Evolutionary conservation across 2,797 vertebrate species (phyloP), one percentile per base, ranked within the genome.

Genomic region (Benthosema pterotum): DNA sequence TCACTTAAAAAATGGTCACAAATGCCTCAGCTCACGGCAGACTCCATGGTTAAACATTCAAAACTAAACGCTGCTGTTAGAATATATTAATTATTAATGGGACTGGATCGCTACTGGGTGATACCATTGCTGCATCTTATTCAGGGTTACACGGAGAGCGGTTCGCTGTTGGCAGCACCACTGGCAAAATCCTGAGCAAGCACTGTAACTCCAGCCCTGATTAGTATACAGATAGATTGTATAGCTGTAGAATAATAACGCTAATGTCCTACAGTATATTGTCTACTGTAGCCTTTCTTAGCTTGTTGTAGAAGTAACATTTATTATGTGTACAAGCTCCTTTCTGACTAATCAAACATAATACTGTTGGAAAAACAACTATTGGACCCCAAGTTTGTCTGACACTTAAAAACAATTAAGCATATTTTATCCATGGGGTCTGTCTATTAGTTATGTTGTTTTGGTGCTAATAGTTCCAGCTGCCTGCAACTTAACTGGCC

Each of bases 21-120:
- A 80, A 87, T 81, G 72, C 69, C 74, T 74, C 69, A 75, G 79
- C 78, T 76, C 66, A 76, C 71, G 42, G 83, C 65, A 82, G 58
- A 80, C 77, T 77, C 57, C 43, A 72, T 67, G 63, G 65, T 64
- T 69, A 75, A 77, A 55, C 63, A 50, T 84, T 85, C 84, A 80
- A 80, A 84, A 72, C 75, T 73, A 78, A 87, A 87, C 67, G 69
- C 79, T 77, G 77, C 84, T 77, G 75, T 91, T 83, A 85, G 82
- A 88, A 70, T 71, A 50, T 54, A 84, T 90, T 74, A 71, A 91
- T 88, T 88, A 88, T 89, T 91, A 89, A 88, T 88, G 75, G 57
- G 59, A 74, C 60, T 73, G 72, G 86, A 70, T 67, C 77, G 74
- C 83, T 77, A 78, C 79, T 62, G 73, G 81, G 71, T 67, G 75